phyloP scores from a whole-genome alignment of 1,140 invertebrate genomes.

The Pseudomyrmex dendroicus region DNA sequence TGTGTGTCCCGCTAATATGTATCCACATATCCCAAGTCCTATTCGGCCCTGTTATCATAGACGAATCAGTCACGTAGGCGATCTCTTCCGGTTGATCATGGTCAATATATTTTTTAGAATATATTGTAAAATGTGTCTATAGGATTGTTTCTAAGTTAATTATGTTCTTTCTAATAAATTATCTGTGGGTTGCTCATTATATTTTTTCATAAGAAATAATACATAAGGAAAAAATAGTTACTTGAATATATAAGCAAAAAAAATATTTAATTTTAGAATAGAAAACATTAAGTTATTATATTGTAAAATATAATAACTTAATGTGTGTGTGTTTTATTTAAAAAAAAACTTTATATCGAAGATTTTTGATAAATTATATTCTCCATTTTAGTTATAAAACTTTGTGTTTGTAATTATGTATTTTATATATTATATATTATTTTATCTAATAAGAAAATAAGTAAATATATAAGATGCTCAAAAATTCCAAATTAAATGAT shows the following conservation, averaged over 20 bases:
- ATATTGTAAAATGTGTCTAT: not conserved
- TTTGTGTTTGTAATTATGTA: no score
- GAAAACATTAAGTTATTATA: not conserved
- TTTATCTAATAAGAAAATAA: no score
- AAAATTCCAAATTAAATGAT: no score
- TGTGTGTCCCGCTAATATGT: constrained; percentile 36
- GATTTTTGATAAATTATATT: no score
- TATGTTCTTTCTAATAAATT: not conserved
- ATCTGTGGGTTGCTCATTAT: not conserved
- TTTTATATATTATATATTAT: no score
- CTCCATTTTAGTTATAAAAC: no score
- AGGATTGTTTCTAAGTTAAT: not conserved
- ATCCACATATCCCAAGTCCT: constrained; percentile 19
- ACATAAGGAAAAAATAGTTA: not conserved
- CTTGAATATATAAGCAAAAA: not conserved
- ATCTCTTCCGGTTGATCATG: constrained; percentile 72
- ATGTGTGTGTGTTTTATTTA: no score
- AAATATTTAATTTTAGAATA: not conserved
- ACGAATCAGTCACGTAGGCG: constrained; percentile 70
- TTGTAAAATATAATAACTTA: no score
- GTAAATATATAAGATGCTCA: no score
- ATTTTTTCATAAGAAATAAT: not conserved
- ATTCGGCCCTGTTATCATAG: constrained; percentile 65
- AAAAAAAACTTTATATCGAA: no score
- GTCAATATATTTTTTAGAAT: not conserved